Conservation (phyloP, 2,888 invertebrate genomes). For the Chloroclystis v-ata region DNA sequence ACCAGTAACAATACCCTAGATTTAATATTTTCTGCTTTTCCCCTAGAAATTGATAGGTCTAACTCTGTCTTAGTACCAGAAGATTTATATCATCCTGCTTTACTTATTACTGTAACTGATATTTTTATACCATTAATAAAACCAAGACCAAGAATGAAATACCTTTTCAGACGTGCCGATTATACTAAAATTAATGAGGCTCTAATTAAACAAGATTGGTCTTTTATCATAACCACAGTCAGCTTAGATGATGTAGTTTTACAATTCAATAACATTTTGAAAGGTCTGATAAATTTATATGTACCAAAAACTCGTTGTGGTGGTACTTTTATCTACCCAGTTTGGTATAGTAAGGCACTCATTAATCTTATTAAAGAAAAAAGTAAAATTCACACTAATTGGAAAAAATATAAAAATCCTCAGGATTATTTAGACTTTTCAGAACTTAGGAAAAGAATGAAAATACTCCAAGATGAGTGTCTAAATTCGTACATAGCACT, state of each 20-base stretch:
- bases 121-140: no score
- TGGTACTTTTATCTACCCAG: neutral
- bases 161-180: constrained; percentile 1
- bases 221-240: neutral
- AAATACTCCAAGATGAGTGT: neutral
- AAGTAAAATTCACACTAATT: neutral
- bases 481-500: neutral
- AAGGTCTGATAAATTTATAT: neutral
- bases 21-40: constrained; percentile 1
- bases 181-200: neutral
- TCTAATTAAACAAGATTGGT: constrained; percentile 1
- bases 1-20: constrained; percentile 1
- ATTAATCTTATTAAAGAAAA: neutral
- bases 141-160: no score
- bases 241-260: no score
- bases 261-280: neutral
- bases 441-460: no score
- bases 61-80: neutral
- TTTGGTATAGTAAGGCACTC: neutral
- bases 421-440: no score
- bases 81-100: no score
- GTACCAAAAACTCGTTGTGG: neutral
- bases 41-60: neutral
- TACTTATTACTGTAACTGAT: no score
- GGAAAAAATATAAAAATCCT: neutral